Evolutionary conservation across 2,888 invertebrate genomes (phyloP), one percentile per base, ranked within the genome.

Genomic region (Tribolium freemani): DNA sequence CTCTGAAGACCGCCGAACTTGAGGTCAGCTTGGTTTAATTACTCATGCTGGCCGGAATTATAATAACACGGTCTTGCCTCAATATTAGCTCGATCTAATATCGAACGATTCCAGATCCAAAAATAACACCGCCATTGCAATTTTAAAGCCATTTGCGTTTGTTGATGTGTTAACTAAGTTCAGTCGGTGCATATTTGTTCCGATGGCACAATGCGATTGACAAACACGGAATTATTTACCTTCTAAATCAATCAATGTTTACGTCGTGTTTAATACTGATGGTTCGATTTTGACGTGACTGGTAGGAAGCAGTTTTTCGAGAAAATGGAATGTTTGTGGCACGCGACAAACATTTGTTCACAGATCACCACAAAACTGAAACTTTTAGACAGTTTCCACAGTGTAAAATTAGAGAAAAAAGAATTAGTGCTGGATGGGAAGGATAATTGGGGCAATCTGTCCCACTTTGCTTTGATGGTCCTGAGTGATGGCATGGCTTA

Each of bases 191-290:
- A 51, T 20, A 51, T 20, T 20, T 13, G 16, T 51, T 20, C 38
- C 38, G 5, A 31, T 26, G 10, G 57, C 5, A 38, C 11, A 38
- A 44, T 30, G 54, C 26, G 53, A 6, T 57, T 31, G 31, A 31
- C 31, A 57, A 57, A 57, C 57, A 31, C 8, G 13, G 44, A 30
- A 56, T 26, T 56, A 57, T 57, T 57, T 57, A 20, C 38, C 8
- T 16, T 31, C 16, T 38, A 31, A 57, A 57, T 57, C 38, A 38
- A 31, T 57, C 57, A 57, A 31, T 31, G 38, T 38, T 57, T 13
- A n/a, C 38, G 31, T 57, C n/a, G 10, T n/a, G 13, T 11, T 6
- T n/a, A 38, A 38, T 38, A 26, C 26, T 26, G 26, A 3, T 3
- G 26, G 26, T 26, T 26, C 26, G 26, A 26, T 26, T 26, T 26